These are phyloP conservation scores for Siphamia tubifer DNA, from an alignment of 2,113 vertebrate genomes.

Conservation along the genomic window DNA sequence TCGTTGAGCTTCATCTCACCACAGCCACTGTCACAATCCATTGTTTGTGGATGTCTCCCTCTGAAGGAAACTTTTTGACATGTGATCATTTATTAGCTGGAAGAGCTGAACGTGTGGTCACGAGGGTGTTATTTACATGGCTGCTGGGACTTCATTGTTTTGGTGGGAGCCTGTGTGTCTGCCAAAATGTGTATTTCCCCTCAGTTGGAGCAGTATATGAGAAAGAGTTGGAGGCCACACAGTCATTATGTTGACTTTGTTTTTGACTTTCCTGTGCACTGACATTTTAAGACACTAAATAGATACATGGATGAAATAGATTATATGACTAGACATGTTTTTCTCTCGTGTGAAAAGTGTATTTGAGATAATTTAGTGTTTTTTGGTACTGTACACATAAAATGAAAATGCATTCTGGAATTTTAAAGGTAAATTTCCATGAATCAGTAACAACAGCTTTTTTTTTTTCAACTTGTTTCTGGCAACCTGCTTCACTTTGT, in stretches of 20 bases:
- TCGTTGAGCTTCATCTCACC: background rate
- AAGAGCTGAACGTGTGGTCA: slow-evolving; percentile 53
- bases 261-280: background rate
- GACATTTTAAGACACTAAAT: background rate
- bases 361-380: too few relatives aligned
- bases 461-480: too few relatives aligned
- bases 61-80: slow-evolving; percentile 21
- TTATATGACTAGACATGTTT: too few relatives aligned
- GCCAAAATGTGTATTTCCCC: slow-evolving; percentile 65
- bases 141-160: slow-evolving; percentile 61
- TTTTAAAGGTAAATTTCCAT: too few relatives aligned
- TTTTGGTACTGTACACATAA: too few relatives aligned
- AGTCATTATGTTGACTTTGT: background rate
- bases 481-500: too few relatives aligned
- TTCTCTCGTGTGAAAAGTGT: background rate
- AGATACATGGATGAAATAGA: background rate
- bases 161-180: slow-evolving; percentile 58
- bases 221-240: background rate
- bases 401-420: too few relatives aligned
- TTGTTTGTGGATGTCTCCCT: slow-evolving; percentile 1
- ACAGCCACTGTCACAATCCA: background rate
- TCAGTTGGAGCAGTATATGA: slow-evolving; percentile 33
- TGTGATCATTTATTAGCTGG: slow-evolving; percentile 37
- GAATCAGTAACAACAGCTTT: too few relatives aligned
- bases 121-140: slow-evolving; percentile 62